Base-by-base conservation (phyloP, 1,140 invertebrate species). In the Triops cancriformis region DNA sequence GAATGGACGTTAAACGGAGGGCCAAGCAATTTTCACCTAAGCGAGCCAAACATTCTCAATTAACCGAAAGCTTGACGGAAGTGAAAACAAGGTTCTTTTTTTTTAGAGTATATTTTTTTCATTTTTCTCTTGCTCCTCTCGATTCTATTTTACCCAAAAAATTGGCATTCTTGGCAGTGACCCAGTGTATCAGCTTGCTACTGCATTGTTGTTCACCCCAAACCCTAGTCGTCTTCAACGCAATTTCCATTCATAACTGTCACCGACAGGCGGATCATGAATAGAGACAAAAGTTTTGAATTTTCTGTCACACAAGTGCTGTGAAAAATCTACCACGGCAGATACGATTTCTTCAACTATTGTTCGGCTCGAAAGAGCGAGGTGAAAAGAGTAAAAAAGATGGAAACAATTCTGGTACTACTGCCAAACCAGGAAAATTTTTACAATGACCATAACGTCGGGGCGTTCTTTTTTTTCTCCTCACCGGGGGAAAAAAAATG, bases 171-270 rank as follows among this genome's bases (percentile, higher is more conserved):
- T 64, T 64, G 51, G 51, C 51, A 23, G 51, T 14, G 14, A 64
- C 51, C 51, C 51, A 64, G n/a, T 64, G 51, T 64, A 64, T 64
- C 51, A 64, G 51, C 51, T 64, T 64, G 51, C 51, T 64, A 5
- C 51, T 64, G 51, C 51, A 23, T 64, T 64, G 51, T 64, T 64
- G 51, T 64, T 64, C n/a, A 18, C 51, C 23, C 51, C 51, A 0
- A 64, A 64, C 14, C 51, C 51, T n/a, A 64, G 23, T 23, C 51
- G n/a, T 64, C 51, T 64, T 64, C 51, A 64, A 64, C 51, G 23
- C 51, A 64, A 64, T n/a, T 64, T 64, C 51, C 51, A 64, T 64
- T 64, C 51, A 64, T 64, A 64, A 64, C 51, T 64, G 51, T 64
- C 51, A 64, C 51, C 23, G 51, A 5, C 51, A 64, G 51, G 18